Percentiles rank a stretch among this genome's conserved stretches.
Evolutionary conservation across 2,113 vertebrate species (phyloP).

Genomic region (Xyliphius kryptos): DNA sequence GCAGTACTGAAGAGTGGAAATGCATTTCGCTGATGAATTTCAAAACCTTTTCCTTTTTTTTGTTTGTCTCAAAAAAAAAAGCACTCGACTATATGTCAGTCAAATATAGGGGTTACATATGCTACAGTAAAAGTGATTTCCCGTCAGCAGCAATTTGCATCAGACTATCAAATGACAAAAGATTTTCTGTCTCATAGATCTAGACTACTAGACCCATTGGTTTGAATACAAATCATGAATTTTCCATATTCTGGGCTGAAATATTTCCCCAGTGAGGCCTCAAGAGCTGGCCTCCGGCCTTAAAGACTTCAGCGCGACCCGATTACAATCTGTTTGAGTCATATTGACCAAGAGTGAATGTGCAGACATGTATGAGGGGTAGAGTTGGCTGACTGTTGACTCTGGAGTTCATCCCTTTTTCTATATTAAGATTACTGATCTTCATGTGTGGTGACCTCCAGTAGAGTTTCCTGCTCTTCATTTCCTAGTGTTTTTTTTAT

Average conservation of each 20-base stretch:
- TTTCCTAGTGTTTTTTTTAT: neutral
- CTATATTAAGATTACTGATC: slow-evolving; percentile 14
- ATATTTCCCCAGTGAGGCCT: slow-evolving; percentile 13
- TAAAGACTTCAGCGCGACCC: slow-evolving; percentile 8
- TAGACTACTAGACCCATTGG: too few relatives aligned
- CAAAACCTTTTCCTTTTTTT: too few relatives aligned
- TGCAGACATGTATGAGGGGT: slow-evolving; percentile 26
- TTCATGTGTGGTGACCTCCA: slow-evolving; percentile 36
- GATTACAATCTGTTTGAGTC: slow-evolving; percentile 24
- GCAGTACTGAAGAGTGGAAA: too few relatives aligned
- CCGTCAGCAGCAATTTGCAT: slow-evolving; percentile 10
- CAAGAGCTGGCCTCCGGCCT: slow-evolving; percentile 6
- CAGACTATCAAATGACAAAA: slow-evolving; percentile 21
- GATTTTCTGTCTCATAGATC: slow-evolving; percentile 17
- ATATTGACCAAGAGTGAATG: slow-evolving; percentile 16
- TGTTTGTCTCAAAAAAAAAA: too few relatives aligned
- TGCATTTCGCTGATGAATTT: too few relatives aligned
- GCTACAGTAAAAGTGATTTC: slow-evolving; percentile 13
- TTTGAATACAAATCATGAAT: slow-evolving; percentile 1
- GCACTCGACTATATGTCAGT: too few relatives aligned
- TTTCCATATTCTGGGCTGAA: slow-evolving; percentile 8
- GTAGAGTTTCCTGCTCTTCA: neutral
- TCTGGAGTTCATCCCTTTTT: slow-evolving; percentile 11
- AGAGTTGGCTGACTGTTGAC: slow-evolving; percentile 10
- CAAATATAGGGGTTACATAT: too few relatives aligned